Evolutionary conservation across 2,888 invertebrate species (phyloP).

Genomic region (Erebia palarica): DNA sequence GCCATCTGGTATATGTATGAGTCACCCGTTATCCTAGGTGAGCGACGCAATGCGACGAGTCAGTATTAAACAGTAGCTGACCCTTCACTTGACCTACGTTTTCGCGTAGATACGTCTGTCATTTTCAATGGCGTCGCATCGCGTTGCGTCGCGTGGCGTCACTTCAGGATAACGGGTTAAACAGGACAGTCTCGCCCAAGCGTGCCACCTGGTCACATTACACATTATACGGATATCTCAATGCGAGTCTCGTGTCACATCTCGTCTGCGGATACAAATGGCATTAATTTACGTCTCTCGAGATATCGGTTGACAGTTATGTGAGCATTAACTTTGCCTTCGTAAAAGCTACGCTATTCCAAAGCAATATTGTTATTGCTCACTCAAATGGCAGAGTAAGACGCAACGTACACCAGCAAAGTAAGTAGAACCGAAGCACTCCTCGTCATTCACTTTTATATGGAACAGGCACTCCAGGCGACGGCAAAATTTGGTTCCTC

Average conservation of each 20-base stretch:
- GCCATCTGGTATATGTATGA: too few species aligned
- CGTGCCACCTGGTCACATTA: background rate
- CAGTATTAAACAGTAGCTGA: too few species aligned
- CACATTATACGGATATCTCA: constrained; percentile 4
- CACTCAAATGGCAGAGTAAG: background rate
- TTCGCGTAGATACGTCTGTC: too few species aligned
- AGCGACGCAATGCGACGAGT: too few species aligned
- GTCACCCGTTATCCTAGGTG: too few species aligned
- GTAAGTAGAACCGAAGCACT: background rate
- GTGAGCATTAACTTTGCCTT: constrained; percentile 4
- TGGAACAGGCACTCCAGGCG: too few species aligned
- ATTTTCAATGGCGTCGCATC: too few species aligned
- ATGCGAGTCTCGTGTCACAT: background rate
- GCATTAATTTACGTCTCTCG: background rate
- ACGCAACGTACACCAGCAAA: background rate
- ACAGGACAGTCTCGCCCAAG: background rate
- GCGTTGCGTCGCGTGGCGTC: too few species aligned
- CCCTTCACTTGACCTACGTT: too few species aligned
- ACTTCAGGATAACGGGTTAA: too few species aligned
- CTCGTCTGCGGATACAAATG: constrained; percentile 7
- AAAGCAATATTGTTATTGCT: background rate
- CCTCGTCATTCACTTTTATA: background rate
- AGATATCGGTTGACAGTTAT: constrained; percentile 7
- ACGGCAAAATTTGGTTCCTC: too few species aligned
- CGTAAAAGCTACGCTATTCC: background rate